Evolutionary conservation across 2,797 vertebrate species (phyloP).

Genomic region (Salarias fasciatus): DNA sequence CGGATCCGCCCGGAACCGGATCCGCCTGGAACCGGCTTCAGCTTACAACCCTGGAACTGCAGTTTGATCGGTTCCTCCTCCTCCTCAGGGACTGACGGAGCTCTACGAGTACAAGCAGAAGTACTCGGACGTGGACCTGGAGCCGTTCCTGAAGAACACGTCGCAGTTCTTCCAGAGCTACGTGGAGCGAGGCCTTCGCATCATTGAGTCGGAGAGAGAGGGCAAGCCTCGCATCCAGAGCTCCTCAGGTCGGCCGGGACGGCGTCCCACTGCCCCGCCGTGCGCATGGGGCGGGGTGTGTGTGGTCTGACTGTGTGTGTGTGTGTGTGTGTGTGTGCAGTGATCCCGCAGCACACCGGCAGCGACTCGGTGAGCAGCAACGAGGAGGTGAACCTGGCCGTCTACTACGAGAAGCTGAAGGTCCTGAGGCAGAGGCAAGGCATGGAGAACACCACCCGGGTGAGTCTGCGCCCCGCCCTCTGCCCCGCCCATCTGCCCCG

Average conservation of each 20-base stretch:
- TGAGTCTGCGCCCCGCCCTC: no score
- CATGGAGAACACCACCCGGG: slow-evolving; percentile 94
- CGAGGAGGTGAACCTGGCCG: slow-evolving; percentile 93
- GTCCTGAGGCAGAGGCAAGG: slow-evolving; percentile 96
- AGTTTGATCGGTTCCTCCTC: no score
- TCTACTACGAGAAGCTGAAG: slow-evolving; percentile 96
- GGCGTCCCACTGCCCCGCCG: no score
- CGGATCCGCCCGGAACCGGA: no score
- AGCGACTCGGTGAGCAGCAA: slow-evolving; percentile 85
- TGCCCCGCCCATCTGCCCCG: no score
- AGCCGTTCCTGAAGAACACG: slow-evolving; percentile 96
- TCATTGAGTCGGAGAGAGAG: slow-evolving; percentile 95
- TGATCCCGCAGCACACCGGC: slow-evolving; percentile 87
- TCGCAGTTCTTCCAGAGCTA: slow-evolving; percentile 99
- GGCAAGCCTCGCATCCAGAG: slow-evolving; percentile 89
- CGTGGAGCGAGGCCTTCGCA: slow-evolving; percentile 95
- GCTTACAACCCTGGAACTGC: no score
- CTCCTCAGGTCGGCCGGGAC: slow-evolving; percentile 95
- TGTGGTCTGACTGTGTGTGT: not conserved
- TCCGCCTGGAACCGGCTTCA: no score
- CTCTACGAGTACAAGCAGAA: slow-evolving; percentile 98
- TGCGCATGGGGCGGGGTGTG: not conserved
- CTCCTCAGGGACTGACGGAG: slow-evolving; percentile 91
- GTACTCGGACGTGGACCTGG: slow-evolving; percentile 94
- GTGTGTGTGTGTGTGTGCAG: slow-evolving; percentile 67